phyloP scores from a whole-genome alignment of 2,113 vertebrate genomes.

The Sphyrna mokarran region DNA sequence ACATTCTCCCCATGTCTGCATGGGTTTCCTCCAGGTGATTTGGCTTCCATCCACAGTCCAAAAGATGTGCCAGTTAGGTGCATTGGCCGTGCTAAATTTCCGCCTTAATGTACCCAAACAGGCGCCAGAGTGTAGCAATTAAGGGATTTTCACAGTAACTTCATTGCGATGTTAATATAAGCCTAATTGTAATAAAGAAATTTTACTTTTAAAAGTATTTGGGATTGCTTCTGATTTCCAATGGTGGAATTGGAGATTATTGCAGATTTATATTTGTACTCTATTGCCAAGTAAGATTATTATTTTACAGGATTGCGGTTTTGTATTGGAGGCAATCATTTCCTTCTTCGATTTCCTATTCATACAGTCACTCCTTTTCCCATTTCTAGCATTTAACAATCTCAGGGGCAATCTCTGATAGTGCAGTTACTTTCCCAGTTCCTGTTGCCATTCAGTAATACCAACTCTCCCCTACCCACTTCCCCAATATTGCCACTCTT shows the following conservation, averaged over 20 bases:
- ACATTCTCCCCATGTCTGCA: too few species aligned
- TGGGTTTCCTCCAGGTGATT: too few species aligned
- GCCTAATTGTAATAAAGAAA: too few species aligned
- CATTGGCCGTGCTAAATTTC: too few species aligned
- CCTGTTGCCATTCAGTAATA: not conserved
- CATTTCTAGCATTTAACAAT: not conserved
- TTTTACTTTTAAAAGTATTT: not conserved
- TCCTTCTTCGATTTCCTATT: not conserved
- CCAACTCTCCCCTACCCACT: not conserved
- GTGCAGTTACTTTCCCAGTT: not conserved
- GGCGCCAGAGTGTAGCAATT: too few species aligned
- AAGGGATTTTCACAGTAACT: too few species aligned
- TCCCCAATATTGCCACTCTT: not conserved
- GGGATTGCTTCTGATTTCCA: not conserved
- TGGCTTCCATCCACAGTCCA: too few species aligned
- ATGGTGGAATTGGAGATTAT: not conserved
- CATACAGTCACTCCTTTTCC: not conserved
- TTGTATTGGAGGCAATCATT: not conserved
- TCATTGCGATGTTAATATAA: too few species aligned
- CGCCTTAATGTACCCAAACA: too few species aligned
- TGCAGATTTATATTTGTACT: not conserved
- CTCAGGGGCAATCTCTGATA: not conserved
- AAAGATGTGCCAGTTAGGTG: too few species aligned
- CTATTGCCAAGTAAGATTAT: not conserved
- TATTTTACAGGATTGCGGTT: not conserved